Evolutionary conservation across 2,888 invertebrate species (phyloP).

Genomic region (Siphlonurus alternatus): DNA sequence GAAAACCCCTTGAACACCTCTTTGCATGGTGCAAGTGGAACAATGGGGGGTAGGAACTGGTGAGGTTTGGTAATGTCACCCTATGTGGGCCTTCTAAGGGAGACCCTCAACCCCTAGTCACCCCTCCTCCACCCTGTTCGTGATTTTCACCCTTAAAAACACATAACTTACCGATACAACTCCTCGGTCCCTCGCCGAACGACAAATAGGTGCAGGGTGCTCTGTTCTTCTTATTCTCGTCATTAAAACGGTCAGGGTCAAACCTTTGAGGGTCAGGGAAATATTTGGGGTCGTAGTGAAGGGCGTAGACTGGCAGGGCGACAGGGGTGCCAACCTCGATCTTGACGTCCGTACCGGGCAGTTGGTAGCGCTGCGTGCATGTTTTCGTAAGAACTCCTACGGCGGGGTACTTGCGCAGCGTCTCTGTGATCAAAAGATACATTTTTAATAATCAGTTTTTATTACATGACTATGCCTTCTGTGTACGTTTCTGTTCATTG

Average conservation of each 20-base stretch:
- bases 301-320: constrained; percentile 3
- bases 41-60: too few species aligned
- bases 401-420: constrained; percentile 8
- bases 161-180: constrained; percentile 4
- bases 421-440: constrained; percentile 2
- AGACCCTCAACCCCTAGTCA: too few species aligned
- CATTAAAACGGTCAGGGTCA: too few species aligned
- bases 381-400: background rate
- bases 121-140: too few species aligned
- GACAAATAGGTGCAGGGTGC: constrained; percentile 4
- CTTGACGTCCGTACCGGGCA: background rate
- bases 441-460: too few species aligned
- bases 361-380: constrained; percentile 4
- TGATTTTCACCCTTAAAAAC: background rate
- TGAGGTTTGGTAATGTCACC: too few species aligned
- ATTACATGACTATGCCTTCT: too few species aligned
- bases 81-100: too few species aligned
- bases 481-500: too few species aligned
- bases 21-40: too few species aligned
- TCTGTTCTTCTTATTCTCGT: background rate
- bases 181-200: constrained; percentile 6
- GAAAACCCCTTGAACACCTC: too few species aligned
- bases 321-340: too few species aligned
- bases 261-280: constrained; percentile 9
- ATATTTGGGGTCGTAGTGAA: constrained; percentile 8